These are phyloP conservation scores for Salvator merianae DNA, from an alignment of 2,113 vertebrate species.

Conservation along the genomic window DNA sequence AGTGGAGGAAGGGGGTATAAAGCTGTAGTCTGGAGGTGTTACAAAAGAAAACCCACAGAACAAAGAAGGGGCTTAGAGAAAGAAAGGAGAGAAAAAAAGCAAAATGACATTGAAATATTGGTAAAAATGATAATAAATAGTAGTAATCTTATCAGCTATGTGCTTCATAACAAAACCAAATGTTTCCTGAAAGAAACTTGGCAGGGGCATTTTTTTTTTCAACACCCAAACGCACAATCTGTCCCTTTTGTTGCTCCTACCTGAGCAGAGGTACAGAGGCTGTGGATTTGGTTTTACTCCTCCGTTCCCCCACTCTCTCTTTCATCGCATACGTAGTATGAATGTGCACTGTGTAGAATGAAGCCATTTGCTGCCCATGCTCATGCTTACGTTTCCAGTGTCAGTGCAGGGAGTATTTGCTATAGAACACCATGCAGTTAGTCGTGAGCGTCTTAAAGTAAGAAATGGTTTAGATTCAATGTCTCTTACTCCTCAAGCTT, in stretches of 20 bases:
- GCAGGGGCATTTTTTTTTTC: neutral
- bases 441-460: no score
- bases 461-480: neutral
- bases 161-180: conserved; percentile 64
- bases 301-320: neutral
- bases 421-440: no score
- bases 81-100: conserved; percentile 79
- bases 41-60: conserved; percentile 97
- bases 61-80: conserved; percentile 89
- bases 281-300: neutral
- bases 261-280: neutral
- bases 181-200: neutral
- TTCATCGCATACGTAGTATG: neutral
- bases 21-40: conserved; percentile 95
- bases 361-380: neutral
- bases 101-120: conserved; percentile 78
- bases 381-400: neutral
- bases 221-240: neutral
- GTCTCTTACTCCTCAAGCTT: neutral
- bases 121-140: conserved; percentile 65
- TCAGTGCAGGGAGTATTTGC: no score
- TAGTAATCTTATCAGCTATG: conserved; percentile 54
- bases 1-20: conserved; percentile 95
- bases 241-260: neutral
- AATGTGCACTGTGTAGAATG: neutral